These are phyloP conservation scores for Oryctolagus cuniculus DNA, from an alignment of 2,113 vertebrate genomes.

Conservation along the genomic window mOryCun1.1 NC_091436.1:137718501-137719000, in stretches of 20 bases:
- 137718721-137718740: not conserved
- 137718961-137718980: slow-evolving; percentile 72
- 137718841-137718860: slow-evolving; percentile 4
- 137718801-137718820: not conserved
- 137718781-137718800: not conserved
- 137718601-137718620: no score
- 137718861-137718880: slow-evolving; percentile 34
- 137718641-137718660: no score
- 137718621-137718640: no score
- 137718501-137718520: no score
- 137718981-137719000: not conserved
- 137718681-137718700: not conserved
- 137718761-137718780: not conserved
- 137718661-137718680: no score
- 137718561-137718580: no score
- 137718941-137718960: slow-evolving; percentile 73
- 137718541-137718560: no score
- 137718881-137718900: slow-evolving; percentile 21
- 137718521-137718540: no score
- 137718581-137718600: no score
- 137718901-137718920: slow-evolving; percentile 28
- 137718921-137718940: slow-evolving; percentile 60
- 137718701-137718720: not conserved
- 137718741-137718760: not conserved
- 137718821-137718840: not conserved